Evolutionary conservation across 2,797 vertebrate species (phyloP).

Genomic region (Sebastes iracundus): DNA sequence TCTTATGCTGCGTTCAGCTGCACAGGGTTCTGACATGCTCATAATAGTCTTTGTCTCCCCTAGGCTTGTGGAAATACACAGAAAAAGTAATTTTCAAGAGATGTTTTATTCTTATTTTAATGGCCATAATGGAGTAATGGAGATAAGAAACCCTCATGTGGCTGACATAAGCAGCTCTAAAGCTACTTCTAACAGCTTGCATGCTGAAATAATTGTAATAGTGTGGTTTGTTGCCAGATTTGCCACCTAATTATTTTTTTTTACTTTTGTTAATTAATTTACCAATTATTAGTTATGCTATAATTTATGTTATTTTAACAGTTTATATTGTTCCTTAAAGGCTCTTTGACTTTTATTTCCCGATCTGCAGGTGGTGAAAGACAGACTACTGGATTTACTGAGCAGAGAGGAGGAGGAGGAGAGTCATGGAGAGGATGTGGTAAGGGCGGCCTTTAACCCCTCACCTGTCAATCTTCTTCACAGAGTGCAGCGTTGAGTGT

Average conservation of each 20-base stretch:
- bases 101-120: constrained; percentile 14
- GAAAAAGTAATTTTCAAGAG: constrained; percentile 11
- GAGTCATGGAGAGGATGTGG: constrained; percentile 94
- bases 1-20: constrained; percentile 34
- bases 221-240: constrained; percentile 28
- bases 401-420: constrained; percentile 96
- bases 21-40: constrained; percentile 29
- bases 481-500: background rate
- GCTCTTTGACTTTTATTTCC: background rate
- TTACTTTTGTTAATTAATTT: background rate
- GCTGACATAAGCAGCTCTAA: constrained; percentile 9
- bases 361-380: constrained; percentile 92
- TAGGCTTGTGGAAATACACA: constrained; percentile 25
- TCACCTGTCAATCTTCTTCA: background rate
- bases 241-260: constrained; percentile 1
- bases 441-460: constrained; percentile 73
- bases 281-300: too few relatives aligned
- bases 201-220: constrained; percentile 22
- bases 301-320: too few relatives aligned
- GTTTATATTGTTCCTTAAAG: too few relatives aligned
- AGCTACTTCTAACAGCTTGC: constrained; percentile 2
- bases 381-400: constrained; percentile 92
- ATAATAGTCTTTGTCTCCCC: constrained; percentile 32
- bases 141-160: constrained; percentile 4
- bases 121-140: constrained; percentile 20